Evolutionary conservation across 2,888 invertebrate species (phyloP).

Genomic region (Arge pagana): DNA sequence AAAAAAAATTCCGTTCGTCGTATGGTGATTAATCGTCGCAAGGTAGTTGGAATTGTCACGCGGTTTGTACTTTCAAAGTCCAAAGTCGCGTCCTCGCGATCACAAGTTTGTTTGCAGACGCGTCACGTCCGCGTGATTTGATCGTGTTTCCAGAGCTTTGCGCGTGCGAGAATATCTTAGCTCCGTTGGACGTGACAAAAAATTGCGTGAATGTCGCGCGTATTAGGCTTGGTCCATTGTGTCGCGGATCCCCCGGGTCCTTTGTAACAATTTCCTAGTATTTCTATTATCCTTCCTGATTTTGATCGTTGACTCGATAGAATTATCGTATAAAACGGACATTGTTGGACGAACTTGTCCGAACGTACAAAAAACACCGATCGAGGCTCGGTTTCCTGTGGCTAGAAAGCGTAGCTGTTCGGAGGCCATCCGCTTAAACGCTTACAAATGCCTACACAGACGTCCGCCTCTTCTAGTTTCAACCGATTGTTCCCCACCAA

Average conservation of each 20-base stretch:
- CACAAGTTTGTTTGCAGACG: no score
- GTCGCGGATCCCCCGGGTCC: neutral
- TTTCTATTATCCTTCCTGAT: conserved; percentile 8
- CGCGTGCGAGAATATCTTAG: no score
- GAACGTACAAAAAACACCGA: conserved; percentile 20
- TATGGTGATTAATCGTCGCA: no score
- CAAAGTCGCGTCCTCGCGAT: no score
- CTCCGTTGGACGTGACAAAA: no score
- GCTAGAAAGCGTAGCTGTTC: conserved; percentile 42
- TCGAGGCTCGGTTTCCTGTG: conserved; percentile 34
- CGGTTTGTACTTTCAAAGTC: no score
- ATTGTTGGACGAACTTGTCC: conserved; percentile 8
- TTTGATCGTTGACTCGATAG: conserved; percentile 9
- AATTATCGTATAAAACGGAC: conserved; percentile 10
- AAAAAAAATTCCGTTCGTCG: no score
- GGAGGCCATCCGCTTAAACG: conserved; percentile 41
- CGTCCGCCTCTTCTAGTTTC: conserved; percentile 23
- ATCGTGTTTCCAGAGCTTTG: no score
- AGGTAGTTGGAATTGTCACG: no score
- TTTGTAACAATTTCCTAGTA: conserved; percentile 11
- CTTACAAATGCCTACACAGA: conserved; percentile 29
- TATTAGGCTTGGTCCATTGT: conserved; percentile 10
- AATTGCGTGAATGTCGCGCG: no score
- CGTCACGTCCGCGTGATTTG: no score
- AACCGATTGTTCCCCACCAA: conserved; percentile 27